These are phyloP conservation scores for Emydoidea blandingii DNA, from an alignment of 2,797 vertebrate species.

Conservation along the genomic window DNA sequence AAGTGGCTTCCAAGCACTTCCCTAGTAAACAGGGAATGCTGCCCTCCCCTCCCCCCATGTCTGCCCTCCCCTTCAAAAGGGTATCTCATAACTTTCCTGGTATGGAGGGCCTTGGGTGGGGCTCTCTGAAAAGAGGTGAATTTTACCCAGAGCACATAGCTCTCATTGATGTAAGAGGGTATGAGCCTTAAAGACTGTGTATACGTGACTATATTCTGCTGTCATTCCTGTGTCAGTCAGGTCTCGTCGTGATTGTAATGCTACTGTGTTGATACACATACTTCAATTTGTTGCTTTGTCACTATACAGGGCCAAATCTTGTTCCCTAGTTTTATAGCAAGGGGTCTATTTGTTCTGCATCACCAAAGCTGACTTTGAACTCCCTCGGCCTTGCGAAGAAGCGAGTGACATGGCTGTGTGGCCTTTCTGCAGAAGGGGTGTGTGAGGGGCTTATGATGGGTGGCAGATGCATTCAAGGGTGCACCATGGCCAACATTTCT, in stretches of 20 bases:
- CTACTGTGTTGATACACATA: accelerated
- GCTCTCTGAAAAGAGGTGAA: background rate
- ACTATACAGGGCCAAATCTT: background rate
- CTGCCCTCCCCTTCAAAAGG: background rate
- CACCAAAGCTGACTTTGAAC: background rate
- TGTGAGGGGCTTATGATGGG: accelerated
- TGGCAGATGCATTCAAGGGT: accelerated
- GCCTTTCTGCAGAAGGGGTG: accelerated
- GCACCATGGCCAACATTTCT: background rate
- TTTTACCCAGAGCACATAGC: background rate
- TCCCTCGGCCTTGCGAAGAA: background rate
- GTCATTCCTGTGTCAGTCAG: background rate
- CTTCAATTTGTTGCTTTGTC: background rate
- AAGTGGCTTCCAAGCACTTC: too few species aligned
- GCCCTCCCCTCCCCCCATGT: background rate
- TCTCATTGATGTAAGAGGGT: background rate
- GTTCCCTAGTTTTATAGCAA: accelerated
- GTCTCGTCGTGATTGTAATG: background rate
- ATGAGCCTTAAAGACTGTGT: background rate
- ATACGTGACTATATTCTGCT: background rate
- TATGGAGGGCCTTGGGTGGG: background rate
- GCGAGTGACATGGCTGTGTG: background rate
- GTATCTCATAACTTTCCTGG: background rate
- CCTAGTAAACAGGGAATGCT: background rate
- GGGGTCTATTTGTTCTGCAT: background rate